Evolutionary conservation across 2,113 vertebrate species (phyloP).

Genomic region (Forbesichthys agassizii): DNA sequence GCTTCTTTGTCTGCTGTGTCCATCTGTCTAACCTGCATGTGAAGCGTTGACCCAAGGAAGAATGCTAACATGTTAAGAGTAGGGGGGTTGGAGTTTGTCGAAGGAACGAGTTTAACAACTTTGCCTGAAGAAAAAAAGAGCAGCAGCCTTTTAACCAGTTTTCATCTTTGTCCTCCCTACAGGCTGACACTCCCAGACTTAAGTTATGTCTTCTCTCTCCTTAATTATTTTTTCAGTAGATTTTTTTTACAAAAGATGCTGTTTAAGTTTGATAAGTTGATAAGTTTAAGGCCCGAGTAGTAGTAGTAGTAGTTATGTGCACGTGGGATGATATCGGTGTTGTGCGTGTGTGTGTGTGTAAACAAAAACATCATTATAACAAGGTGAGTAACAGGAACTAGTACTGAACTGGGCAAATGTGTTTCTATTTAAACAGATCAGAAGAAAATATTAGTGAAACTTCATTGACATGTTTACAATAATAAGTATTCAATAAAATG

Average conservation of each 20-base stretch:
- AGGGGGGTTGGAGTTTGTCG: constrained; percentile 48
- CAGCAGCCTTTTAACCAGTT: constrained; percentile 55
- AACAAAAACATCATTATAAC: too few species aligned
- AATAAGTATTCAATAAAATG: too few species aligned
- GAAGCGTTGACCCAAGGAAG: constrained; percentile 57
- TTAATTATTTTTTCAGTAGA: not conserved
- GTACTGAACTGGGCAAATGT: too few species aligned
- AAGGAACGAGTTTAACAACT: constrained; percentile 62
- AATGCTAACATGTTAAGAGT: constrained; percentile 59
- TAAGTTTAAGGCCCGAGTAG: not conserved
- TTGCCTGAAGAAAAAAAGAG: constrained; percentile 39
- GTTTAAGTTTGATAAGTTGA: too few species aligned
- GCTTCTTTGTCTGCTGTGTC: constrained; percentile 43
- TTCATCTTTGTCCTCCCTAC: constrained; percentile 65
- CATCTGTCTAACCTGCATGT: constrained; percentile 61
- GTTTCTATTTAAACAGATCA: too few species aligned
- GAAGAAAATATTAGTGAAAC: too few species aligned
- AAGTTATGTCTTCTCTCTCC: constrained; percentile 5
- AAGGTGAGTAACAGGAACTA: too few species aligned
- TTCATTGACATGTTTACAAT: too few species aligned
- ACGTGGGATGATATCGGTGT: too few species aligned
- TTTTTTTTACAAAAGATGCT: not conserved
- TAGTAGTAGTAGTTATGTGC: too few species aligned
- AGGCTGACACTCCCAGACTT: constrained; percentile 34
- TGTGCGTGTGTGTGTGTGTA: too few species aligned